Evolutionary conservation across 64 coral and sea anemone species (phyloP).

Genomic region (Trachythela sp.): DNA sequence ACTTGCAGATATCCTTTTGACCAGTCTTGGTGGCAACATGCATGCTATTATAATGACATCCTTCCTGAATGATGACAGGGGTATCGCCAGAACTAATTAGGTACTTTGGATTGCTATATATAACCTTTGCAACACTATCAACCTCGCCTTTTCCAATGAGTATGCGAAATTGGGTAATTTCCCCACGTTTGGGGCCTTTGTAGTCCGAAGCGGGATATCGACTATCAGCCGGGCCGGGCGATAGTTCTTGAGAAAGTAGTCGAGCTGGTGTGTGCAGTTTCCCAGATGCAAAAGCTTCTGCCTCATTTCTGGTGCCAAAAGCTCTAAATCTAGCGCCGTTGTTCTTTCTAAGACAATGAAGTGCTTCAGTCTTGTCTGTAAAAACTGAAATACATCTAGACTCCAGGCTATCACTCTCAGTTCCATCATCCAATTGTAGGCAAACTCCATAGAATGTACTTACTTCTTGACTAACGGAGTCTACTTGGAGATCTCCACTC

Average conservation of each 20-base stretch:
- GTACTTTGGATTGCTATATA: constrained; percentile 49
- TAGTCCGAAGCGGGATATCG: not conserved
- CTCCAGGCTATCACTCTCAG: not conserved
- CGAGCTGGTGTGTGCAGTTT: not conserved
- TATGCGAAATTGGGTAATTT: not conserved
- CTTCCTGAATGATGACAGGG: constrained; percentile 90
- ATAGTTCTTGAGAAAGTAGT: not conserved
- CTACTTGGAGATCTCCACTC: no score
- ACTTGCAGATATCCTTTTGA: constrained; percentile 63
- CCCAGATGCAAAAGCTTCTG: constrained; percentile 5
- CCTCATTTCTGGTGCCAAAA: not conserved
- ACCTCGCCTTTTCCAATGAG: not conserved
- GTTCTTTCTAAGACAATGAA: not conserved
- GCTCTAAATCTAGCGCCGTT: not conserved
- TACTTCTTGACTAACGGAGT: not conserved
- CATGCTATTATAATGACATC: constrained; percentile 88
- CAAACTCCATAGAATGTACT: constrained; percentile 1
- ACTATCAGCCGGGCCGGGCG: not conserved
- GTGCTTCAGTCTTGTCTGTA: not conserved
- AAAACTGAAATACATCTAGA: not conserved
- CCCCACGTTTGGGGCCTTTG: not conserved
- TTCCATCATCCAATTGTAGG: not conserved
- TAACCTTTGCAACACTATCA: not conserved
- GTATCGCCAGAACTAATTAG: constrained; percentile 90
- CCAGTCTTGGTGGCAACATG: constrained; percentile 87